Base-by-base conservation (phyloP, 2,113 vertebrate genomes). In the Pterocles gutturalis region DNA sequence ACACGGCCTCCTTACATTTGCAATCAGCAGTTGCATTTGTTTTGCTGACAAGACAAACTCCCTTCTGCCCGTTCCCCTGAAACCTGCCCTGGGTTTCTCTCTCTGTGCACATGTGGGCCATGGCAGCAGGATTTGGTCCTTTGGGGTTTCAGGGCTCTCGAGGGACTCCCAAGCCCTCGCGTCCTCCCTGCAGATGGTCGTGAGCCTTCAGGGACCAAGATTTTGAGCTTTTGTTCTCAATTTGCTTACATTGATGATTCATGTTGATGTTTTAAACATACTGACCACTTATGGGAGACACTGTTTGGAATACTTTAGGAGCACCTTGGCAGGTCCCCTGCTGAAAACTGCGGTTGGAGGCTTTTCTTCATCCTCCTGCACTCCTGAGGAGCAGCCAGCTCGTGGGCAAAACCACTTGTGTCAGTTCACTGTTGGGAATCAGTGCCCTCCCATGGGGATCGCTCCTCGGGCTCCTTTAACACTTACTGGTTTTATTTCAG, bases 361-460 rank as follows among this genome's bases (percentile, higher is more conserved):
- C 2, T 53, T 81, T 22, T 7, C 41, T 41, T 41, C 46, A 12
- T 3, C 3, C 4, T 69, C 36, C 38, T n/a, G 25, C 13, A 5
- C 43, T 41, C 33, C 28, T 0, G 3, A 71, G 70, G 49, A 86
- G 17, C 43, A 34, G 4, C 4, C 29, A 72, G 31, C 12, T 60
- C 22, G 71, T 13, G 60, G 48, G 38, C 19, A 76, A 75, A 93
- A 17, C 11, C 9, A 4, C 18, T 7, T 10, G 7, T 21, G 94
- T 70, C 53, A 2, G 6, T 45, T 29, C 29, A 1, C 29, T 43
- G 25, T 15, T 43, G 24, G 60, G 51, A 89, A 54, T 45, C 13
- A 3, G 12, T 36, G 21, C 2, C 34, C 3, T 49, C 31, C 51
- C 38, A 21, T 0, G 0, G 20, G 21, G 3, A 43, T 80, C 17